Percentiles rank a stretch among this genome's conserved stretches.
Evolutionary conservation across 2,888 invertebrate species (phyloP).

Genomic region (Phyllotreta cruciferae): DNA sequence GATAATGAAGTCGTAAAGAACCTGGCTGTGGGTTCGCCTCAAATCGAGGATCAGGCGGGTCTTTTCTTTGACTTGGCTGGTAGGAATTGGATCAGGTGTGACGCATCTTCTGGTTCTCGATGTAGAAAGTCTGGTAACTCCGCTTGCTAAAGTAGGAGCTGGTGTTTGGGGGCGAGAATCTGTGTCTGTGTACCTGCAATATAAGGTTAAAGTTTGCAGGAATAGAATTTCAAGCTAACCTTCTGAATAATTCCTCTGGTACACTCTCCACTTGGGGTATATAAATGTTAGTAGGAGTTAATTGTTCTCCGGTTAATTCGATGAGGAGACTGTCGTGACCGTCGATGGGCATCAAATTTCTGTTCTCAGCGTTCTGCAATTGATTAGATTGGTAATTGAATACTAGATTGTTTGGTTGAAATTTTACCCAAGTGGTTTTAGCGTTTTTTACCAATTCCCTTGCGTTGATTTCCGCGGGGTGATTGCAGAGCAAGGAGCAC

Average conservation of each 20-base stretch:
- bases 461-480: constrained; percentile 78
- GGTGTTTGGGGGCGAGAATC: constrained; percentile 85
- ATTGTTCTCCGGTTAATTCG: constrained; percentile 19
- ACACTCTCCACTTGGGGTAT: constrained; percentile 66
- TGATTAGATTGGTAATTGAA: too few species aligned
- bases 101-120: constrained; percentile 68
- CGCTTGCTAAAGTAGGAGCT: constrained; percentile 78
- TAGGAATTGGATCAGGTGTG: constrained; percentile 72
- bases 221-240: constrained; percentile 56
- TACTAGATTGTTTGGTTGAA: too few species aligned
- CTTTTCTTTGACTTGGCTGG: constrained; percentile 61
- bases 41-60: constrained; percentile 78
- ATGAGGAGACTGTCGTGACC: not conserved
- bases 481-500: constrained; percentile 85
- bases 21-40: constrained; percentile 72
- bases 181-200: constrained; percentile 78
- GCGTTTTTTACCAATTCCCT: constrained; percentile 75
- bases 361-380: constrained; percentile 22
- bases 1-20: constrained; percentile 43
- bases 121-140: constrained; percentile 73
- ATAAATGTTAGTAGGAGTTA: constrained; percentile 26
- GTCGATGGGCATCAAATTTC: not conserved
- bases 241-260: constrained; percentile 77
- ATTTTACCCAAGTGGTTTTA: constrained; percentile 72
- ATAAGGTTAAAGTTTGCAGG: not conserved